These are phyloP conservation scores for Gymnoscelis rufifasciata DNA, from an alignment of 2,888 invertebrate species.

Conservation along the genomic window DNA sequence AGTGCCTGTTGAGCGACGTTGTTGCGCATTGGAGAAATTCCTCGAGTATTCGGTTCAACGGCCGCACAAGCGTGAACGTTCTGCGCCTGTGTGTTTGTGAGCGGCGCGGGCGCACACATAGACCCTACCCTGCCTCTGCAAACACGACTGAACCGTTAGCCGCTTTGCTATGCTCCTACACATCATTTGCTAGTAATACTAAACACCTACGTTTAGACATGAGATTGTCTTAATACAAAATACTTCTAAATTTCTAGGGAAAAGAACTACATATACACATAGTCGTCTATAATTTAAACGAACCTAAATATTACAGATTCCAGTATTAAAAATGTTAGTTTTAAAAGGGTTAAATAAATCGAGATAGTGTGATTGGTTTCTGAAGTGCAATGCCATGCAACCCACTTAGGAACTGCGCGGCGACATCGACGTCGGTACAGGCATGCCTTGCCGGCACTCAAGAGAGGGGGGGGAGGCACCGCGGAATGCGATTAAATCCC, in stretches of 20 bases:
- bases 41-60: slow-evolving; percentile 76
- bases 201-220: slow-evolving; percentile 6
- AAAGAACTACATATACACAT: too few species aligned
- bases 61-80: slow-evolving; percentile 65
- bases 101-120: slow-evolving; percentile 63
- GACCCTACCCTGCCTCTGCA: slow-evolving; percentile 59
- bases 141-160: slow-evolving; percentile 74
- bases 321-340: too few species aligned
- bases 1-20: slow-evolving; percentile 60
- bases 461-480: slow-evolving; percentile 51
- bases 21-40: slow-evolving; percentile 69
- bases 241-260: too few species aligned
- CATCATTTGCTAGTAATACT: slow-evolving; percentile 51
- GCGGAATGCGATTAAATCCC: slow-evolving; percentile 65
- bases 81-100: slow-evolving; percentile 57
- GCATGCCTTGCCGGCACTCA: slow-evolving; percentile 43
- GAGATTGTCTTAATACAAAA: too few species aligned
- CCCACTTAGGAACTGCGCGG: slow-evolving; percentile 39
- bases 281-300: too few species aligned
- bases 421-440: slow-evolving; percentile 32
- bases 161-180: slow-evolving; percentile 52
- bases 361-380: slow-evolving; percentile 5
- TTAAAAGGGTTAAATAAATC: too few species aligned
- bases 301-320: too few species aligned
- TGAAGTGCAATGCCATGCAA: slow-evolving; percentile 37